Conservation (phyloP, 2,888 invertebrate genomes). For the Cryptocheilus praepositus region DNA sequence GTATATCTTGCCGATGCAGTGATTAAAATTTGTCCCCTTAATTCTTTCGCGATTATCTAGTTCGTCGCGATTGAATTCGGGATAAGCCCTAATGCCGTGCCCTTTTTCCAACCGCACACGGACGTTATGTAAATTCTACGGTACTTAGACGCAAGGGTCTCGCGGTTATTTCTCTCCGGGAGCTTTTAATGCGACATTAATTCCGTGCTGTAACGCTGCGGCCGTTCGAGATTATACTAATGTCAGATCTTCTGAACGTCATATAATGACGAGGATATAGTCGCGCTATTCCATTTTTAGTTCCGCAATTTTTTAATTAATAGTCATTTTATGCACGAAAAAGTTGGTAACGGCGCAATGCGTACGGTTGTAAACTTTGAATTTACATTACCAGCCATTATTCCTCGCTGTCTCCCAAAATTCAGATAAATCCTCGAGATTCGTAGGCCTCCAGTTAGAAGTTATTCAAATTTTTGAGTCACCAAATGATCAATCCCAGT, state of each 20-base stretch:
- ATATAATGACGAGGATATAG: conserved; percentile 38
- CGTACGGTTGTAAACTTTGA: too few species aligned
- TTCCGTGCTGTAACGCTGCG: conserved; percentile 27
- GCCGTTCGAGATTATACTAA: conserved; percentile 41
- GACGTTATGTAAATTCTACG: conserved; percentile 21
- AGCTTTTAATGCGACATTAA: conserved; percentile 48
- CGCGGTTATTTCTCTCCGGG: conserved; percentile 21
- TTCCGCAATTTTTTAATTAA: neutral
- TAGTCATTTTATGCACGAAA: too few species aligned
- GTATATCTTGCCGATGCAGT: too few species aligned
- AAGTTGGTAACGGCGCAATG: too few species aligned
- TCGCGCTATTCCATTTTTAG: conserved; percentile 21
- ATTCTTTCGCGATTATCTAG: conserved; percentile 19
- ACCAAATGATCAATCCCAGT: too few species aligned
- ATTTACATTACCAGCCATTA: too few species aligned
- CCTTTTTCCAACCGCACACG: conserved; percentile 11
- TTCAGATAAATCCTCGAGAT: too few species aligned
- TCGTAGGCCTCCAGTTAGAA: too few species aligned
- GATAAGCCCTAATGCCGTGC: conserved; percentile 15
- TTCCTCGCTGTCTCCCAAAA: too few species aligned
- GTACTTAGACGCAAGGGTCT: conserved; percentile 26
- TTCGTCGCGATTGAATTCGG: conserved; percentile 5
- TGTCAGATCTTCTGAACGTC: conserved; percentile 38
- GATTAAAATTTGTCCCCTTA: neutral
- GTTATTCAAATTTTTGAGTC: too few species aligned